phyloP scores from a whole-genome alignment of 2,797 vertebrate species.

The Mastacembelus armatus region DNA sequence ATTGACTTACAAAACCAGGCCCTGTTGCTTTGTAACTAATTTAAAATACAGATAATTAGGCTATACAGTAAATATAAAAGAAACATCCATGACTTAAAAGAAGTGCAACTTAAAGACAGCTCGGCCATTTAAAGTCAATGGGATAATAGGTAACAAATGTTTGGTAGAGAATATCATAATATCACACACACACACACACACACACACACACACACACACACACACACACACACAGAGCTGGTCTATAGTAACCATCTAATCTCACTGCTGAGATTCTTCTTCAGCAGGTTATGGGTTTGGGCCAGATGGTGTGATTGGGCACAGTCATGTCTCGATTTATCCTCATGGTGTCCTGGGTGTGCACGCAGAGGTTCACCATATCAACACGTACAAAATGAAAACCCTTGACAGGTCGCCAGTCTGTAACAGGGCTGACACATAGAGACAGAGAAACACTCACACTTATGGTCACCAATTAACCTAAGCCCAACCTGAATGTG shows the following conservation, averaged over 20 bases:
- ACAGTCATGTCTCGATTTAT: slow-evolving; percentile 19
- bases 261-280: slow-evolving; percentile 61
- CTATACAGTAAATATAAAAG: neutral
- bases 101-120: neutral
- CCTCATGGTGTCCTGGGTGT: slow-evolving; percentile 21
- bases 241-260: slow-evolving; percentile 52
- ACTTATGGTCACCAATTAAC: too few relatives aligned
- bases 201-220: too few relatives aligned
- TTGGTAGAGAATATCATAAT: slow-evolving; percentile 40
- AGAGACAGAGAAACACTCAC: too few relatives aligned
- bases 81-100: slow-evolving; percentile 12
- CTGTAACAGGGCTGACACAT: too few relatives aligned
- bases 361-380: neutral
- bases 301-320: slow-evolving; percentile 44
- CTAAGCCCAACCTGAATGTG: too few relatives aligned
- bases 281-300: slow-evolving; percentile 56
- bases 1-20: neutral
- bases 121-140: slow-evolving; percentile 1
- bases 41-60: slow-evolving; percentile 20
- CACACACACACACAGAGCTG: slow-evolving; percentile 1
- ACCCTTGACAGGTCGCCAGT: too few relatives aligned
- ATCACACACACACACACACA: too few relatives aligned
- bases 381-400: neutral
- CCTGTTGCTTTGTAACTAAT: neutral
- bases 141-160: slow-evolving; percentile 26